A percentile compares a stretch with the other conserved stretches of the same genome.
Conservation (phyloP, 2,888 invertebrate genomes). For the Hypsopygia costalis region DNA sequence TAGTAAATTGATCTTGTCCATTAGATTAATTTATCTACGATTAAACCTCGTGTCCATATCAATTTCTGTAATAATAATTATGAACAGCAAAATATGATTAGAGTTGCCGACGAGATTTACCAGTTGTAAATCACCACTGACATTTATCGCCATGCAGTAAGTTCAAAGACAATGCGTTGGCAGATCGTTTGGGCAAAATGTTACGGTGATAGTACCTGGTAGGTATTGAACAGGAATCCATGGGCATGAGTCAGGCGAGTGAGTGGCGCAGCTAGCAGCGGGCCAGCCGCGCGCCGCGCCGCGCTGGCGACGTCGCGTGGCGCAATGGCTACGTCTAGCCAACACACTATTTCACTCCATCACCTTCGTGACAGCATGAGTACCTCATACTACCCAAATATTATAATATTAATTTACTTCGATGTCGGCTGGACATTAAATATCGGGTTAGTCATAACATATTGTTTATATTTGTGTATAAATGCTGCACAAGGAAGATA, state of each 20-base stretch:
- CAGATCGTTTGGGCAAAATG: slow-evolving; percentile 72
- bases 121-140: slow-evolving; percentile 55
- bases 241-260: slow-evolving; percentile 62
- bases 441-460: too few relatives aligned
- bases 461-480: too few relatives aligned
- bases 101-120: slow-evolving; percentile 30
- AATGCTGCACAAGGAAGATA: too few relatives aligned
- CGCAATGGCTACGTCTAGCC: slow-evolving; percentile 21
- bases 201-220: slow-evolving; percentile 52
- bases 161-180: slow-evolving; percentile 76
- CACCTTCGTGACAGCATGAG: slow-evolving; percentile 19
- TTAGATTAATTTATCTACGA: too few relatives aligned
- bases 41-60: too few relatives aligned
- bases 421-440: too few relatives aligned
- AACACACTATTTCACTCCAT: slow-evolving; percentile 24
- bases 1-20: too few relatives aligned
- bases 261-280: slow-evolving; percentile 29
- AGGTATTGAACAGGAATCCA: slow-evolving; percentile 63
- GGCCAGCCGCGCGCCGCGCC: slow-evolving; percentile 27
- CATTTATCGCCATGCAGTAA: slow-evolving; percentile 66
- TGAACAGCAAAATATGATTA: slow-evolving; percentile 11
- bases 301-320: slow-evolving; percentile 30
- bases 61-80: too few relatives aligned
- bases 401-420: neutral
- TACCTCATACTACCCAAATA: slow-evolving; percentile 24